Base-by-base conservation (phyloP, 2,113 vertebrate species). In the Galeopterus variegatus region DNA sequence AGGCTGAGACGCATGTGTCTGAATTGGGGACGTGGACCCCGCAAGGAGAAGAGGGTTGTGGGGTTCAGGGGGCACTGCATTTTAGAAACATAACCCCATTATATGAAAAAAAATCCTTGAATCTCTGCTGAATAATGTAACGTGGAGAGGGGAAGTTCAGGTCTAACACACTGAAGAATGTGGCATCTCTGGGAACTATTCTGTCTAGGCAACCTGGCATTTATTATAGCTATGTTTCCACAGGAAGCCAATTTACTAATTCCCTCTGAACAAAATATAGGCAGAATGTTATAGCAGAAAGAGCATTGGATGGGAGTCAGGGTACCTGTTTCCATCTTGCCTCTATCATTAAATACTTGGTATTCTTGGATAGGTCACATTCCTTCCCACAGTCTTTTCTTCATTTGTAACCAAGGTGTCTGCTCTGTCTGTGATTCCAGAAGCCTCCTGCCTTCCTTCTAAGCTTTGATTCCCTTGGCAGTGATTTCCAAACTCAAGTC, bases 231-330 rank as follows among this genome's bases (percentile, higher is more conserved):
- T 50, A n/a, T 28, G 5, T 60, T 92, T 73, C 58, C n/a, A 28
- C 1, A 83, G 65, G 64, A 85, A 79, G 3, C 23, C 50, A 33
- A 45, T 6, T 33, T 5, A 58, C 24, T 15, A 76, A 23, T 6
- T 58, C 18, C 75, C 64, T 81, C 64, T 65, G 45, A 90, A 88
- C 50, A 69, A 69, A 97, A 76, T 23, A n/a, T 0, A 88, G 45
- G 26, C n/a, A 89, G 67, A 73, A 54, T 48, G 12, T 72, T 28
- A 48, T 0, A 41, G 69, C 45, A 87, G 28, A 52, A 52, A 67
- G 56, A 62, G 17, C 15, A 21, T 0, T 17, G 31, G 21, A 19
- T n/a, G 6, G 31, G 58, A 79, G 31, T 24, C 1, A 33, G n/a
- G 21, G 48, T 75, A 50, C 19, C 17, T 85, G 10, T 48, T 88